Evolutionary conservation across 2,113 vertebrate genomes (phyloP).

Genomic region (Seriola dumerili): DNA sequence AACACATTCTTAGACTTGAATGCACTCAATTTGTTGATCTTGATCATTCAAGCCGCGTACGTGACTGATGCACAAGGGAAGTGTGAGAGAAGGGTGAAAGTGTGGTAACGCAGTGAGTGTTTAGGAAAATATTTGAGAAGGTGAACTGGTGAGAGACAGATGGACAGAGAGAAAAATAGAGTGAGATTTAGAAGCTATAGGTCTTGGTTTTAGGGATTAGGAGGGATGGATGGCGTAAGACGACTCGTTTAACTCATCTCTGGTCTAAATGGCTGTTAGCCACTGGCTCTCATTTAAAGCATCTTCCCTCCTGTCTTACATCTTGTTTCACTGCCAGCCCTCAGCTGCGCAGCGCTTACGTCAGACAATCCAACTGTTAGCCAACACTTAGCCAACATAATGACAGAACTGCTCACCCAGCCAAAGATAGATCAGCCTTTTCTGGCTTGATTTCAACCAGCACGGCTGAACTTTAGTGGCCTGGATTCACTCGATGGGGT

Average conservation of each 20-base stretch:
- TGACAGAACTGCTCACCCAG: slow-evolving; percentile 61
- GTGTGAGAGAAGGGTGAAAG: slow-evolving; percentile 18
- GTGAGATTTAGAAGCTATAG: slow-evolving; percentile 36
- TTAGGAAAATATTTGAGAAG: slow-evolving; percentile 53
- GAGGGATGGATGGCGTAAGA: slow-evolving; percentile 44
- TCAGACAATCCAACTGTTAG: slow-evolving; percentile 69
- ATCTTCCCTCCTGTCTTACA: slow-evolving; percentile 60
- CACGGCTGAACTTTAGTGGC: slow-evolving; percentile 45
- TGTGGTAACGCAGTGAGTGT: not conserved
- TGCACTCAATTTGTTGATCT: slow-evolving; percentile 37
- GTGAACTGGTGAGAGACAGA: slow-evolving; percentile 40
- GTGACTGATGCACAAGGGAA: slow-evolving; percentile 32
- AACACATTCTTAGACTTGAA: slow-evolving; percentile 50
- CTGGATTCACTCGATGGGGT: slow-evolving; percentile 35
- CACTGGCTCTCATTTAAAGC: slow-evolving; percentile 45
- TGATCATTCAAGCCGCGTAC: slow-evolving; percentile 23
- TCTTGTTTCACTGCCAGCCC: slow-evolving; percentile 60
- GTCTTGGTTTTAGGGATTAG: slow-evolving; percentile 47
- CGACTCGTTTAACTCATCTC: slow-evolving; percentile 44
- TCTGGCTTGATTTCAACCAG: slow-evolving; percentile 56
- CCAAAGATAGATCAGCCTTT: slow-evolving; percentile 66
- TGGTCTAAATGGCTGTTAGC: slow-evolving; percentile 53
- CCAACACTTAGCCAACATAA: slow-evolving; percentile 67
- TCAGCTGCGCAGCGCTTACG: slow-evolving; percentile 68
- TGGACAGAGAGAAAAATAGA: slow-evolving; percentile 36